phyloP scores from a whole-genome alignment of 2,113 vertebrate genomes.

The Paramormyrops kingsleyae region DNA sequence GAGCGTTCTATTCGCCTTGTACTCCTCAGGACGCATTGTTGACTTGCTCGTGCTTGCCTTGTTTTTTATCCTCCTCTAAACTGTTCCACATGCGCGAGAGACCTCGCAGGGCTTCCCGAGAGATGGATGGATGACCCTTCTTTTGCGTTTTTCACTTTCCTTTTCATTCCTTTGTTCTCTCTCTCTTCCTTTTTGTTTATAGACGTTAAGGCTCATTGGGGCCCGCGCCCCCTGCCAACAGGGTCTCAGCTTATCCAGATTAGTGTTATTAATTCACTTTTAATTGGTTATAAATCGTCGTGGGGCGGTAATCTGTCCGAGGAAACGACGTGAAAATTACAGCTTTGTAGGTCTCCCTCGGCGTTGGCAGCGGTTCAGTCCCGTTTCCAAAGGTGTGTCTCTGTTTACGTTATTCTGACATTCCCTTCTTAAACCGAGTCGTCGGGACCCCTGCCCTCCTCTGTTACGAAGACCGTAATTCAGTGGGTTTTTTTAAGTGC shows the following conservation, averaged over 20 bases:
- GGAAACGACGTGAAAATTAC: not conserved
- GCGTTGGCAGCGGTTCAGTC: not conserved
- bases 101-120: slow-evolving; percentile 18
- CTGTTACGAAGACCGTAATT: not conserved
- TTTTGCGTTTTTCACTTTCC: not conserved
- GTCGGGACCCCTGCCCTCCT: not conserved
- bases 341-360: not conserved
- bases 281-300: slow-evolving; percentile 15
- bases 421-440: not conserved
- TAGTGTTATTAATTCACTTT: slow-evolving; percentile 1
- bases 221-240: not conserved
- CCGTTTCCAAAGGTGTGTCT: slow-evolving; percentile 4
- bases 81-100: slow-evolving; percentile 30
- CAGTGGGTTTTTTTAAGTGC: not conserved
- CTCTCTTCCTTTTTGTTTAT: slow-evolving; percentile 5
- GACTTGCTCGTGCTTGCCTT: slow-evolving; percentile 14
- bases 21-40: slow-evolving; percentile 25
- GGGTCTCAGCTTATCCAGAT: not conserved
- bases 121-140: slow-evolving; percentile 24
- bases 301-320: not conserved
- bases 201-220: not conserved
- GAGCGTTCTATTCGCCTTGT: slow-evolving; percentile 27
- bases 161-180: not conserved
- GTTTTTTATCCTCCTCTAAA: slow-evolving; percentile 19
- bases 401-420: not conserved